Percentiles rank a stretch among this genome's conserved stretches.
These are phyloP conservation scores for Aulostomus chinensis DNA, from an alignment of 2,797 vertebrate genomes.

Conservation along the genomic window DNA sequence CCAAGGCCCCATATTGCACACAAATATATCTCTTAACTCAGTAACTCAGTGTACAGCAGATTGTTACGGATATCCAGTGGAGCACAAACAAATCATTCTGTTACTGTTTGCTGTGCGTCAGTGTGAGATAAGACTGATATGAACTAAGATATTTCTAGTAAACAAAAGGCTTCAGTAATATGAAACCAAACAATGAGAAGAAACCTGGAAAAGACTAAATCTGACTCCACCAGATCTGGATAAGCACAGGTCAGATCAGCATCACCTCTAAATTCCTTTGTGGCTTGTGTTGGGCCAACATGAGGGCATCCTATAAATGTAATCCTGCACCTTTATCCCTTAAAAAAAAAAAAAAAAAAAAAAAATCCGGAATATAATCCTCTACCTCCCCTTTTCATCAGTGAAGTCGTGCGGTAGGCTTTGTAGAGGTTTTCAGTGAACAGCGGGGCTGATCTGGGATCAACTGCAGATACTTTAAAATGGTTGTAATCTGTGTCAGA, in stretches of 20 bases:
- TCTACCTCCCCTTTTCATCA: slow-evolving; percentile 1
- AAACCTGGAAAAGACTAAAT: slow-evolving; percentile 1
- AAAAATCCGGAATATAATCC: slow-evolving; percentile 28
- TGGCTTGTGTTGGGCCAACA: slow-evolving; percentile 37
- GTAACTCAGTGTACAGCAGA: slow-evolving; percentile 3
- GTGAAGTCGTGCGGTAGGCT: background rate
- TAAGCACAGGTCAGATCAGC: background rate
- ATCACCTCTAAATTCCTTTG: slow-evolving; percentile 2
- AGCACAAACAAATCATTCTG: slow-evolving; percentile 10
- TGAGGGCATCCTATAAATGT: slow-evolving; percentile 24
- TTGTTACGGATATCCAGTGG: slow-evolving; percentile 2
- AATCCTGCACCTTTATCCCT: slow-evolving; percentile 25
- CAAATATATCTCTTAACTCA: slow-evolving; percentile 17
- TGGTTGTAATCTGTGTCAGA: slow-evolving; percentile 12
- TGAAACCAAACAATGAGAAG: background rate
- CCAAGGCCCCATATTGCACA: background rate
- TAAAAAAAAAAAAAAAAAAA: slow-evolving; percentile 23
- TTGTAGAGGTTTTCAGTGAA: slow-evolving; percentile 25
- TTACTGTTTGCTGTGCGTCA: slow-evolving; percentile 25
- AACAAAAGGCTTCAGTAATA: background rate
- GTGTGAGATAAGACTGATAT: slow-evolving; percentile 39
- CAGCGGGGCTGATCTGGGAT: slow-evolving; percentile 39
- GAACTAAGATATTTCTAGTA: slow-evolving; percentile 1
- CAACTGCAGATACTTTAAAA: slow-evolving; percentile 20
- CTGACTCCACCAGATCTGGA: background rate